Evolutionary conservation across 2,797 vertebrate species (phyloP), one percentile per base, ranked within the genome.

Genomic region (Lates japonicus): DNA sequence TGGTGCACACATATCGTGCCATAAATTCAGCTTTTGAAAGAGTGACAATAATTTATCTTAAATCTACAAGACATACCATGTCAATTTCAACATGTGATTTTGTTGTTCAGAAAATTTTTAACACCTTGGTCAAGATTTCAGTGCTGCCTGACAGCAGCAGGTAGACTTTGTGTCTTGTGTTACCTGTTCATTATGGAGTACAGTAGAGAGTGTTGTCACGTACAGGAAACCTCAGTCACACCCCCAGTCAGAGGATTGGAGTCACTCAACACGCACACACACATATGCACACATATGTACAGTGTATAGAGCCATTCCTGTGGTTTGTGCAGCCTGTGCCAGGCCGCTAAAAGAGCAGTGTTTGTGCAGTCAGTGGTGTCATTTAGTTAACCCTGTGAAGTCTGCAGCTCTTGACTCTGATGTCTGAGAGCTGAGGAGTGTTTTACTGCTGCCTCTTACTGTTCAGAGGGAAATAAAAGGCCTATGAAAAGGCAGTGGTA

Each of bases 381-480:
- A 76, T 74, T 78, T 72, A 52, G 60, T 87, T 82, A 88, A 87
- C 85, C 75, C 83, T 82, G 82, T 77, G 22, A 80, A 59, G 82
- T 88, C 83, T 79, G 76, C 55, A 77, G 76, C 68, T 80, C 51
- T 29, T 44, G n/a, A 33, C 69, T 70, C 65, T 81, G 77, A 76
- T 61, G 57, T 44, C 49, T 63, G n/a, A 76, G 33, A 46, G 67
- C 54, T 1, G 55, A 65, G 59, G 42, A 72, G 54, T 17, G 59
- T 69, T 81, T 79, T 71, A 78, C 51, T 74, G 68, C 65, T 72
- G 75, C 71, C 58, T 67, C 29, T 70, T 70, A n/a, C 52, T 67
- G 69, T 66, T 76, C 42, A 62, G 20, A 41, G 62, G 57, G 52
- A 84, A 81, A 76, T 87, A 75, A 76, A 82, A 81, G 48, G n/a